phyloP scores from a whole-genome alignment of 2,113 vertebrate genomes.

The Lucifuga dentata region DNA sequence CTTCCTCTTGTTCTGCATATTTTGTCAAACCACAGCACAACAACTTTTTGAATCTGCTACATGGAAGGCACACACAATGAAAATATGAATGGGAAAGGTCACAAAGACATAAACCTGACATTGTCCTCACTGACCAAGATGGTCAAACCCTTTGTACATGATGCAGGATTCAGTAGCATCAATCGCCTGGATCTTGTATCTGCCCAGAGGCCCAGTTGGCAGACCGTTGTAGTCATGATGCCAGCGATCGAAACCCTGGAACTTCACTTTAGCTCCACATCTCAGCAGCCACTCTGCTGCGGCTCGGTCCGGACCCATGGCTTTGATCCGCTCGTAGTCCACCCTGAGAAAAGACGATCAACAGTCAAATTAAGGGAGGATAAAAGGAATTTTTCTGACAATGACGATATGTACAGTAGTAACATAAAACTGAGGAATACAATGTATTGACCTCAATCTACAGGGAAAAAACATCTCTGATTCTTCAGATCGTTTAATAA shows the following conservation, averaged over 20 bases:
- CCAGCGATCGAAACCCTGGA: slow-evolving; percentile 89
- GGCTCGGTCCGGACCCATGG: slow-evolving; percentile 90
- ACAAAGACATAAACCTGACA: too few species aligned
- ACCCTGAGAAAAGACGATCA: slow-evolving; percentile 81
- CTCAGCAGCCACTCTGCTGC: slow-evolving; percentile 96
- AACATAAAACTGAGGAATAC: too few species aligned
- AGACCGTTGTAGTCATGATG: slow-evolving; percentile 94
- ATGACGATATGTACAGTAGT: too few species aligned
- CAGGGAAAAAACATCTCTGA: too few species aligned
- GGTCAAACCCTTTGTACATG: slow-evolving; percentile 93
- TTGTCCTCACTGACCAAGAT: slow-evolving; percentile 85
- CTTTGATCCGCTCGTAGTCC: slow-evolving; percentile 90
- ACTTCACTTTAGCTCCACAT: slow-evolving; percentile 92
- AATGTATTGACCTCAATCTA: too few species aligned
- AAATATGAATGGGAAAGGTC: too few species aligned
- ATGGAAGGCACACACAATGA: too few species aligned
- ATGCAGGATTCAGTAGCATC: slow-evolving; percentile 95
- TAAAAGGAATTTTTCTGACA: too few species aligned
- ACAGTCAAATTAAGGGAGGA: not conserved
- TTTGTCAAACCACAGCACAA: too few species aligned
- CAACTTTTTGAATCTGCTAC: too few species aligned
- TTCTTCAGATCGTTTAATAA: too few species aligned
- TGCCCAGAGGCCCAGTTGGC: slow-evolving; percentile 87
- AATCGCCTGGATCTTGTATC: slow-evolving; percentile 92
- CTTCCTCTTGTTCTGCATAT: not conserved